Base-by-base conservation (phyloP, 2,888 invertebrate genomes). In the Hirtodrosophila trivittata region DNA sequence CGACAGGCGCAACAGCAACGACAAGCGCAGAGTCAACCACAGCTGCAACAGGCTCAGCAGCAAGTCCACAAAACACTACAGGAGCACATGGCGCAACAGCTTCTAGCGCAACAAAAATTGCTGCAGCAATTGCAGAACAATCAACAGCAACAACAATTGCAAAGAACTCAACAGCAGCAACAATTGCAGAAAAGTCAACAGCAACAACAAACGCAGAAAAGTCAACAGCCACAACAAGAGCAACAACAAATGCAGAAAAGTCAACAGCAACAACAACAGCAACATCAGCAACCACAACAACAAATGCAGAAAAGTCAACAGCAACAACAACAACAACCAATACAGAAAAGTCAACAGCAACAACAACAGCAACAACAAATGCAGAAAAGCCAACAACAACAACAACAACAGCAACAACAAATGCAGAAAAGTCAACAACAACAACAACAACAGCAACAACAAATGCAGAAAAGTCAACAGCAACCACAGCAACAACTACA, bases 291-390 rank as follows among this genome's bases (percentile, higher is more conserved):
- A 6, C 16, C 4, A 4, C 42, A 42, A 9, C 14, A 13, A 3
- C 25, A 26, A 8, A n/a, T n/a, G n/a, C n/a, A n/a, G n/a, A n/a
- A n/a, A n/a, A n/a, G n/a, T n/a, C 4, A 9, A 0, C 13, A 42
- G 28, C 28, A 28, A 26, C 42, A 42, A 2, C 28, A 26, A 1
- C 7, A 1, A 16, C 16, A 13, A 8, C 13, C 6, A 12, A n/a
- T n/a, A n/a, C n/a, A n/a, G n/a, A n/a, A n/a, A n/a, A n/a, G n/a
- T n/a, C 12, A 28, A 0, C 45, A 21, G 4, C 5, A 1, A 5
- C 12, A 6, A 1, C 26, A 58, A 6, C 72, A 68, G 25, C 62
- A 71, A 28, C 59, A 66, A n/a, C n/a, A n/a, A n/a, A n/a, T n/a
- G n/a, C n/a, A n/a, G n/a, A n/a, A n/a, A n/a, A n/a, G n/a, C n/a